A percentile compares a stretch with the other conserved stretches of the same genome.
These are phyloP conservation scores for Vidua chalybeata DNA, from an alignment of 2,113 vertebrate genomes.

Conservation along the genomic window DNA sequence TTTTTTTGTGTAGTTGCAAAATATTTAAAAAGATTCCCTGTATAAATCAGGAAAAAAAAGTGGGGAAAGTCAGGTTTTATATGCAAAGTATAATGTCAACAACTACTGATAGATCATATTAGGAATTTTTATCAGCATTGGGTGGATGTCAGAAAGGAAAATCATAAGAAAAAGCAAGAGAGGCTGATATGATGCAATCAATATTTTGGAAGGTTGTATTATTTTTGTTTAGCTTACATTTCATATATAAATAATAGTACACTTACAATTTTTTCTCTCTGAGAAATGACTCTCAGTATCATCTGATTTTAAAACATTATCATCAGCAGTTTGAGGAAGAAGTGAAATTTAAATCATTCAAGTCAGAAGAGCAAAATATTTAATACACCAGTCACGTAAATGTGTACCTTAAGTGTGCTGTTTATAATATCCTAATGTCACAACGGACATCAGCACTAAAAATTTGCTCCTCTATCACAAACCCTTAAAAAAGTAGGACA, in stretches of 20 bases:
- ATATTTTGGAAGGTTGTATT: background rate
- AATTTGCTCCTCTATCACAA: background rate
- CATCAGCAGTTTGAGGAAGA: conserved; percentile 1
- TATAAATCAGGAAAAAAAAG: background rate
- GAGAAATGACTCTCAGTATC: background rate
- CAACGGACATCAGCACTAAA: background rate
- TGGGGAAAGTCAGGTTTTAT: background rate
- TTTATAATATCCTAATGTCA: background rate
- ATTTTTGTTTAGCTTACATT: background rate
- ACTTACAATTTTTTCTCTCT: background rate
- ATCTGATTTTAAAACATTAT: conserved; percentile 48
- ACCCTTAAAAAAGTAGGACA: background rate
- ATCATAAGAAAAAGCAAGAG: background rate
- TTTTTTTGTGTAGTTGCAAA: background rate
- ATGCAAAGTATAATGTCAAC: background rate
- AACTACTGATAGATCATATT: background rate
- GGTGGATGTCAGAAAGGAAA: background rate
- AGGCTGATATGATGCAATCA: background rate
- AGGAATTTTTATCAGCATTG: background rate
- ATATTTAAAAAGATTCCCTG: background rate
- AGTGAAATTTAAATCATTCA: background rate
- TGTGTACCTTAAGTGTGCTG: background rate
- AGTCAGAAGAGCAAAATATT: background rate
- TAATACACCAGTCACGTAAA: background rate
- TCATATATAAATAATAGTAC: background rate